Base-by-base conservation (phyloP, 2,797 vertebrate genomes). In the Gymnocypris eckloni region DNA sequence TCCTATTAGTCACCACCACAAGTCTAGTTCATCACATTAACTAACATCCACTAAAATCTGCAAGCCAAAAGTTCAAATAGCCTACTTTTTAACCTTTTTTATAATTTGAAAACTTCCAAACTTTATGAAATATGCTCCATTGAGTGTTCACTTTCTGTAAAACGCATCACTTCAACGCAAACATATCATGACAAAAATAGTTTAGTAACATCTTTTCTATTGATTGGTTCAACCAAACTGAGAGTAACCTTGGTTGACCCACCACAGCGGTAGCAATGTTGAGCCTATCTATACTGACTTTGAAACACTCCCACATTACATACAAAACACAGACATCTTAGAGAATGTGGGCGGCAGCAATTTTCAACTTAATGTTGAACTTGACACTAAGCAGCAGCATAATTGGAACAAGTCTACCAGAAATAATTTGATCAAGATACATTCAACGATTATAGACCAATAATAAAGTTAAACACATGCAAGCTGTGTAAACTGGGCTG, bases 301-400 rank as follows among this genome's bases (percentile, higher is more conserved):
- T 56, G 18, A 52, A 81, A 81, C 28, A 37, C 43, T 67, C 67
- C 28, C 67, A 43, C n/a, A 1, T 81, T 70, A 81, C 79, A 71
- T 54, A 39, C 9, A 43, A 71, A 25, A 59, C 37, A 71, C 66
- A 70, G 7, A n/a, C 43, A 22, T 10, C 45, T 52, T 6, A 15
- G 48, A 13, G 66, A 69, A 33, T 64, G 45, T 39, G 45, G 25
- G 18, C 22, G 12, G 64, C 45, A 37, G 66, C 33, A 25, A 25
- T 70, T 12, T 81, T 25, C 64, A n/a, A 25, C 67, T 4, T 25
- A 70, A 81, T 41, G 12, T 52, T 56, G 13, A 28, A 70, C 50
- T 13, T 82, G 37, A 82, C 18, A 12, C 8, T 22, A 28, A 72
- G 13, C 37, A 43, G 67, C 50, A 54, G 37, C 52, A 12, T 72